These are phyloP conservation scores for Halcyon smyrnensis DNA, from an alignment of 2,797 vertebrate genomes.

Conservation along the genomic window DNA sequence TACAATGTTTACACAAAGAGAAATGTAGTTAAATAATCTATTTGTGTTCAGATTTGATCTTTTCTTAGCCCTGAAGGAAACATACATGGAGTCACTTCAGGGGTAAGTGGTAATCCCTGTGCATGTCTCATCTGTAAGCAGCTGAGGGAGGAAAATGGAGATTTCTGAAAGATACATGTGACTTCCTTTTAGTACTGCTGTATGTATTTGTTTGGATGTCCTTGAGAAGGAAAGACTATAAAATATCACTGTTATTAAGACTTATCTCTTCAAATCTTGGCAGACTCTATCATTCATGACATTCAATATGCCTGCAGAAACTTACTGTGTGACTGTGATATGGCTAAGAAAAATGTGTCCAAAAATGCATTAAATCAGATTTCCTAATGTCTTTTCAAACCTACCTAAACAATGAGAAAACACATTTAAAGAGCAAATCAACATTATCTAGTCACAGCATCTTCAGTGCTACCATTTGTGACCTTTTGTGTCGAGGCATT, in stretches of 20 bases:
- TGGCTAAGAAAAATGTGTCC: slow-evolving; percentile 18
- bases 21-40: neutral
- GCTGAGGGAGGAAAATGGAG: neutral
- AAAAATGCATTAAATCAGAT: slow-evolving; percentile 47
- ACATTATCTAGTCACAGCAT: neutral
- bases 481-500: neutral
- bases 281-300: slow-evolving; percentile 28
- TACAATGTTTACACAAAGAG: neutral
- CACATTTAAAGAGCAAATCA: slow-evolving; percentile 47
- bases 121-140: neutral
- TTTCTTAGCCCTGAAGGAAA: neutral
- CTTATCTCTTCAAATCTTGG: slow-evolving; percentile 22
- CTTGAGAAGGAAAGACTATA: slow-evolving; percentile 47
- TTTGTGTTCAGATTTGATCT: neutral
- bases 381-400: slow-evolving; percentile 9
- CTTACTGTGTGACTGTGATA: slow-evolving; percentile 18
- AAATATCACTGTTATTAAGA: slow-evolving; percentile 38
- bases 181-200: neutral
- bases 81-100: neutral
- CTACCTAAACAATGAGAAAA: slow-evolving; percentile 40
- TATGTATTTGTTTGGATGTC: slow-evolving; percentile 5
- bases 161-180: neutral
- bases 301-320: slow-evolving; percentile 32
- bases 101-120: neutral
- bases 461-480: neutral